A percentile compares a stretch with the other conserved stretches of the same genome.
phyloP scores from a whole-genome alignment of 2,797 vertebrate species.

The Benthosema pterotum region DNA sequence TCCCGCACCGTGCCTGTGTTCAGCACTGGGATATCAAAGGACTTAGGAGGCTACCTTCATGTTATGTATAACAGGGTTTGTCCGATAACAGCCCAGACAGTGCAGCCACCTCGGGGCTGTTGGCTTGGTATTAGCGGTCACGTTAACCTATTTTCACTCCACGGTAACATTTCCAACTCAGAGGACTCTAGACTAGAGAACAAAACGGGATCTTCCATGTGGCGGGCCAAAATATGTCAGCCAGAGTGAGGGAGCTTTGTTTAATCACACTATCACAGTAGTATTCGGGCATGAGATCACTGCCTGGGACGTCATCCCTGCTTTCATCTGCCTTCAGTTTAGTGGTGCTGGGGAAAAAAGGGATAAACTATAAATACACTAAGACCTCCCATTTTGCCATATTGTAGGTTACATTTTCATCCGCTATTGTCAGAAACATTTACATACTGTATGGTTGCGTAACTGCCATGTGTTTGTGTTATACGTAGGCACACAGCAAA shows the following conservation, averaged over 20 bases:
- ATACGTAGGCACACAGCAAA: constrained; percentile 13
- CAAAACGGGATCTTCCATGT: too few species aligned
- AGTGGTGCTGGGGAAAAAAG: background rate
- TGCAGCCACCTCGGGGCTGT: too few species aligned
- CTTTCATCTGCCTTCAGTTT: constrained; percentile 2
- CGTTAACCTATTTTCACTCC: background rate
- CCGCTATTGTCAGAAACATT: constrained; percentile 9
- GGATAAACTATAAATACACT: background rate
- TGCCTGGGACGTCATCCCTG: background rate
- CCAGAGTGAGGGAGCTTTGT: too few species aligned
- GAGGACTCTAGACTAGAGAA: background rate
- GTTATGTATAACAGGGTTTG: background rate
- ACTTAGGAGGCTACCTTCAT: background rate
- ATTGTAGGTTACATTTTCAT: background rate
- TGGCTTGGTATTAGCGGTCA: background rate
- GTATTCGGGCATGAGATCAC: background rate
- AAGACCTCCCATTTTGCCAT: background rate
- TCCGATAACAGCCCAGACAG: background rate
- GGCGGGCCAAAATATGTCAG: too few species aligned
- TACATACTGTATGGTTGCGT: too few species aligned
- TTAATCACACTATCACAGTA: background rate
- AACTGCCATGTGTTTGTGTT: constrained; percentile 11
- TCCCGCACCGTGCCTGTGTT: background rate
- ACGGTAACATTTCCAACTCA: background rate
- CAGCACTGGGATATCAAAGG: background rate